Evolutionary conservation across 2,888 invertebrate genomes (phyloP).

Genomic region (Drosophila paracracens): DNA sequence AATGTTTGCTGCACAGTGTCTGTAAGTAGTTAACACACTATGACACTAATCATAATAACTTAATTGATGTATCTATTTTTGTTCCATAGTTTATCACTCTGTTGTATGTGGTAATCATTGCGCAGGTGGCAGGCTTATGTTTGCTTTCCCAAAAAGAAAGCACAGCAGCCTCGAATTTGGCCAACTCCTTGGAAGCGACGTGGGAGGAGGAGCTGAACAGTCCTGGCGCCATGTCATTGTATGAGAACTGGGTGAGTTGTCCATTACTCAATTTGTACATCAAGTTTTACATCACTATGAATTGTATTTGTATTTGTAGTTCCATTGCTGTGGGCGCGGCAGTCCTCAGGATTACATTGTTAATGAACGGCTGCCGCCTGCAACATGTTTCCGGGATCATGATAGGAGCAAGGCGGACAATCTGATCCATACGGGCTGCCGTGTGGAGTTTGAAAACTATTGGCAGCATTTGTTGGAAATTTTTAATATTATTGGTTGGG

Average conservation of each 20-base stretch:
- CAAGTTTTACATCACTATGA: neutral
- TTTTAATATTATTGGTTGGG: constrained; percentile 73
- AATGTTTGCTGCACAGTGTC: constrained; percentile 94
- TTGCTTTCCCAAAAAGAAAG: constrained; percentile 43
- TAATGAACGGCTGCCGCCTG: constrained; percentile 78
- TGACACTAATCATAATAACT: constrained; percentile 22
- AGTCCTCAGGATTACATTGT: constrained; percentile 82
- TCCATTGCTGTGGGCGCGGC: constrained; percentile 82
- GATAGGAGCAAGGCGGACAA: constrained; percentile 72
- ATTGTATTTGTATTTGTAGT: constrained; percentile 49
- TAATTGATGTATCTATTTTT: constrained; percentile 80
- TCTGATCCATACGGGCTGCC: constrained; percentile 78
- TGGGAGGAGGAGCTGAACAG: constrained; percentile 84
- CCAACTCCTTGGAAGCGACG: constrained; percentile 82
- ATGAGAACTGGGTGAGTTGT: constrained; percentile 78
- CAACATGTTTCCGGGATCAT: constrained; percentile 73
- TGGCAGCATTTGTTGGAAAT: constrained; percentile 67
- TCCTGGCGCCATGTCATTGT: constrained; percentile 80
- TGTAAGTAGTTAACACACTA: constrained; percentile 86
- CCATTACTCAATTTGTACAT: neutral
- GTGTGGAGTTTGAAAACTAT: constrained; percentile 74
- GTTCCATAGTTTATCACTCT: constrained; percentile 83
- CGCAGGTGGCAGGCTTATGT: constrained; percentile 57
- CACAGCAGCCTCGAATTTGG: constrained; percentile 66
- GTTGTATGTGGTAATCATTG: constrained; percentile 68